Evolutionary conservation across 2,113 vertebrate species (phyloP), one percentile per base, ranked within the genome.

Genomic region (Gambusia holbrooki): DNA sequence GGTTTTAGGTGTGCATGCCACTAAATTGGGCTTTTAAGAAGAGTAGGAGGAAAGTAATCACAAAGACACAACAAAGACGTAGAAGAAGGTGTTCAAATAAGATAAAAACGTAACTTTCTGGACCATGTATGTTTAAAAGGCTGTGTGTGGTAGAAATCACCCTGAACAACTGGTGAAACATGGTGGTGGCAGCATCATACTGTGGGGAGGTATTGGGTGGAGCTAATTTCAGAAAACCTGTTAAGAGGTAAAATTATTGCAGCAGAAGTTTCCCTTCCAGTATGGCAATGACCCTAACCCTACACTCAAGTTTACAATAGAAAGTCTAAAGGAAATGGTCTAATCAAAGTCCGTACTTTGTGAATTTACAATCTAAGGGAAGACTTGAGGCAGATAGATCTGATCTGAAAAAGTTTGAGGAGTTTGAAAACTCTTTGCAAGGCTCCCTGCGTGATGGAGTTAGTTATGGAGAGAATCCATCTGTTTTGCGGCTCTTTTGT

Each of bases 401-500:
- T 58, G 22, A 58, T n/a, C n/a, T n/a, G 5, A 48, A 19, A 42
- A 42, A 4, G 40, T 15, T 8, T 17, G 19, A 17, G 48, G 48
- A 22, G 48, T 51, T 17, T 51, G 48, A 22, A 51, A 19, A 51
- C 48, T 54, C 22, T 54, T 37, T 9, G 7, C 6, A 22, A 54
- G 48, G 48, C 15, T 9, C 17, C 22, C 5, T 19, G 9, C 17
- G 11, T 51, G 72, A 37, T 37, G 30, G 58, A 61, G 35, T 66
- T 42, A 3, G 62, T 32, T 77, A 71, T 28, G 29, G 76, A 58
- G 6, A 2, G 45, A 30, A 28, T 40, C 42, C 15, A 19, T 69
- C 5, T 54, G 27, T 33, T 69, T 66, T 60, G 40, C 15, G 61
- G 76, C 33, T 63, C 73, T 67, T 81, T 40, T 79, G 74, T 72